Base-by-base conservation (phyloP, 2,113 vertebrate genomes). In the Oncorhynchus clarkii region DNA sequence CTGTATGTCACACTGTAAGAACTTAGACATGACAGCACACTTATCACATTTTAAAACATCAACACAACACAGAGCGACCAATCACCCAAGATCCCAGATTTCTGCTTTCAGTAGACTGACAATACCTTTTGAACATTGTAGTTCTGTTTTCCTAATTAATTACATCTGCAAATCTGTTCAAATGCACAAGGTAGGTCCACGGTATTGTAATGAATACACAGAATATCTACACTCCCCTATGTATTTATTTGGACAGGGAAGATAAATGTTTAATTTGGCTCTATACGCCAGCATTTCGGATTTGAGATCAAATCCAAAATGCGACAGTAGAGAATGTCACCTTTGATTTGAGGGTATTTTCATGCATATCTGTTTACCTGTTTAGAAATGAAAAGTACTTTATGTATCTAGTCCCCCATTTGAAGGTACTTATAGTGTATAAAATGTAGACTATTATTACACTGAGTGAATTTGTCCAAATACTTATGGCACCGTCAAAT, bases 31-130 rank as follows among this genome's bases (percentile, higher is more conserved):
- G 59, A 62, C 16, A 68, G 2, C 31, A 31, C 2, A 8, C 22
- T 2, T 65, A 54, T 87, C 34, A 64, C 70, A 80, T 88, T 82
- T 78, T 73, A 77, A 76, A 81, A 7, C 22, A 71, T 7, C 24
- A 16, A 51, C 48, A 71, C 5, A 24, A 82, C 51, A 73, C 79
- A 76, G 87, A 89, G 88, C 82, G 87, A 89, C 88, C 59, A 84
- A 79, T 59, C 74, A 69, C 85, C 39, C 73, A 70, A 78, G 79
- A 78, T 75, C 83, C 67, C 73, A 84, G 75, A 79, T 69, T 73
- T 72, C 66, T 78, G 79, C 77, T 81, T 75, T 69, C 68, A 86
- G 83, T 78, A 74, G 82, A 82, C 34, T 70, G 76, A 81, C n/a
- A 67, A 81, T 80, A 78, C 67, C 3, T 39, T 76, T 71, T 70